Evolutionary conservation across 2,888 invertebrate species (phyloP).

Genomic region (Acleris literana): DNA sequence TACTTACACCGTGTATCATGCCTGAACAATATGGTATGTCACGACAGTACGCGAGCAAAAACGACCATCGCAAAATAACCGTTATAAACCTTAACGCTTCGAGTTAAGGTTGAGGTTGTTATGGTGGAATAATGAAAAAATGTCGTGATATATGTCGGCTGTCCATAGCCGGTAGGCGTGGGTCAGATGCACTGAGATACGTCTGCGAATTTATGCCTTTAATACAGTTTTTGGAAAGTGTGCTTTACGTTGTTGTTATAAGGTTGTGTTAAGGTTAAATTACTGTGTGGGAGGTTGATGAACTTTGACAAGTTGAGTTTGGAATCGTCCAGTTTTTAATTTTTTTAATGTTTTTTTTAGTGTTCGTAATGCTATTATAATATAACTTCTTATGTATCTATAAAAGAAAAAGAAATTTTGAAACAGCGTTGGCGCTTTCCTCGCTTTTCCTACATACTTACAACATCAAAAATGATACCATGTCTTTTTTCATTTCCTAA

Average conservation of each 20-base stretch:
- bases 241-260: conserved; percentile 54
- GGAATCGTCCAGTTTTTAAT: conserved; percentile 23
- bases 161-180: conserved; percentile 76
- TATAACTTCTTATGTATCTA: too few species aligned
- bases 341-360: not conserved
- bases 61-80: conserved; percentile 62
- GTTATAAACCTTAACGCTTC: conserved; percentile 55
- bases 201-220: conserved; percentile 61
- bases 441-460: too few species aligned
- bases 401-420: too few species aligned
- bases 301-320: conserved; percentile 31
- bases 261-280: conserved; percentile 45
- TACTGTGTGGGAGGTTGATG: conserved; percentile 16
- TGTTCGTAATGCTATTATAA: not conserved
- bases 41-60: conserved; percentile 69
- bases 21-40: conserved; percentile 79
- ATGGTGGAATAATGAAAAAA: conserved; percentile 52
- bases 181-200: conserved; percentile 61
- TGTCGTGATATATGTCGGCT: conserved; percentile 76
- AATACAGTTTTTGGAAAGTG: conserved; percentile 55
- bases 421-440: too few species aligned
- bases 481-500: too few species aligned
- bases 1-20: conserved; percentile 75
- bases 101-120: conserved; percentile 55
- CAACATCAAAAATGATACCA: too few species aligned